Evolutionary conservation across 2,797 vertebrate genomes (phyloP), one percentile per base, ranked within the genome.

Genomic region (Lycodopsis pacificus): DNA sequence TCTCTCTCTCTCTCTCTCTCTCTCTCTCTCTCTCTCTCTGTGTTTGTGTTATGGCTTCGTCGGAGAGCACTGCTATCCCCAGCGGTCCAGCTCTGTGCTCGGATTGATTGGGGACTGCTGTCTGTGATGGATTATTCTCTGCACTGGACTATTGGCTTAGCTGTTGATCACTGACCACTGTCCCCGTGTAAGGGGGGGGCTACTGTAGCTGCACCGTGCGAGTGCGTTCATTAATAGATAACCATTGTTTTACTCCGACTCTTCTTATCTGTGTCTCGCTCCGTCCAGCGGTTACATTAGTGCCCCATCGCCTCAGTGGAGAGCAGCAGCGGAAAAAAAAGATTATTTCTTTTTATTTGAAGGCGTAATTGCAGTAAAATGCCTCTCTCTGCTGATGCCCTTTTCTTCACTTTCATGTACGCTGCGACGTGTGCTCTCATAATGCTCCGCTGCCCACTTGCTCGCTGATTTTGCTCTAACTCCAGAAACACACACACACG

Each of bases 61-160:
- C 68, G 8, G 63, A 73, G 59, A 81, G 73, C 68, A 25, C 58
- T 66, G 76, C 79, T 67, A 63, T 81, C 73, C 83, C 80, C 76
- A 42, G 22, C 67, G 51, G 46, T 73, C 78, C 77, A 66, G 42
- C 81, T 85, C 76, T 74, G 80, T 71, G 77, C 71, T 65, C 48
- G 74, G 81, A 93, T 86, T 90, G 86, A 93, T 92, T 71, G 70
- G 70, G 59, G 49, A 32, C 71, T 27, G 71, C 78, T 58, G 65
- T 61, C 64, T 48, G 73, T 89, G 90, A 91, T 90, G 85, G 86
- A 93, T 89, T 76, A 32, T 38, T 72, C 83, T 56, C 76, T 73
- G 74, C 67, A 34, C 79, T 84, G 76, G 80, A 78, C 86, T 78
- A 73, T 44, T 81, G 80, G 71, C 82, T 75, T 67, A 83, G 82